A percentile compares a stretch with the other conserved stretches of the same genome.
Conservation (phyloP, 2,113 vertebrate species). For the Miniopterus natalensis region DNA sequence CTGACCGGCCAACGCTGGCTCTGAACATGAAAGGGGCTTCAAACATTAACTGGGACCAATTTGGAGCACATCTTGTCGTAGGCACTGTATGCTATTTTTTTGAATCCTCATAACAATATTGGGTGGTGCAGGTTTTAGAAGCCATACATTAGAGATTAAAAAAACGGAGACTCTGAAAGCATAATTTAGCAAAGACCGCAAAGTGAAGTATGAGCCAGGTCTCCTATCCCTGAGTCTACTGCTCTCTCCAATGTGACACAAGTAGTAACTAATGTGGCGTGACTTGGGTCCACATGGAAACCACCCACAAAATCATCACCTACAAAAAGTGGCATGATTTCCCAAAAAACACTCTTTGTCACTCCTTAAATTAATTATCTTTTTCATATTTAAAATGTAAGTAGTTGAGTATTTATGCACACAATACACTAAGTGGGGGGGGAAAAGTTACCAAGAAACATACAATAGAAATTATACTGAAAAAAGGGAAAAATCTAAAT, state of each 20-base stretch:
- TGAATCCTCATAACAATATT: background rate
- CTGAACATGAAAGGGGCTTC: background rate
- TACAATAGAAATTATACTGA: constrained; percentile 6
- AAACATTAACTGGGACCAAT: background rate
- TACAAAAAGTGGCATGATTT: background rate
- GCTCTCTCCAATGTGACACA: background rate
- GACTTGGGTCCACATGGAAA: background rate
- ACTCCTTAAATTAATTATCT: background rate
- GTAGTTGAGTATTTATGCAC: background rate
- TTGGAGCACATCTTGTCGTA: background rate
- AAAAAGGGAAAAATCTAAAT: background rate
- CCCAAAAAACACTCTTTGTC: background rate
- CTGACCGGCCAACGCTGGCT: background rate
- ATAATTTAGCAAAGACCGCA: background rate
- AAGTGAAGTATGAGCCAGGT: background rate
- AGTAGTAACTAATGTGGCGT: background rate
- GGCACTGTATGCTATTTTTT: background rate
- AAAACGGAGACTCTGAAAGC: background rate
- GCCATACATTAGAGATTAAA: background rate
- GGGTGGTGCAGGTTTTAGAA: background rate
- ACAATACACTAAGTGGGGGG: background rate
- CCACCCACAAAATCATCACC: background rate
- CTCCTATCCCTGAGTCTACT: background rate
- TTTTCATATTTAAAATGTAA: background rate
- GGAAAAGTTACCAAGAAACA: background rate